Evolutionary conservation across 2,888 invertebrate genomes (phyloP), one percentile per base, ranked within the genome.

Genomic region (Pollenia labialis): DNA sequence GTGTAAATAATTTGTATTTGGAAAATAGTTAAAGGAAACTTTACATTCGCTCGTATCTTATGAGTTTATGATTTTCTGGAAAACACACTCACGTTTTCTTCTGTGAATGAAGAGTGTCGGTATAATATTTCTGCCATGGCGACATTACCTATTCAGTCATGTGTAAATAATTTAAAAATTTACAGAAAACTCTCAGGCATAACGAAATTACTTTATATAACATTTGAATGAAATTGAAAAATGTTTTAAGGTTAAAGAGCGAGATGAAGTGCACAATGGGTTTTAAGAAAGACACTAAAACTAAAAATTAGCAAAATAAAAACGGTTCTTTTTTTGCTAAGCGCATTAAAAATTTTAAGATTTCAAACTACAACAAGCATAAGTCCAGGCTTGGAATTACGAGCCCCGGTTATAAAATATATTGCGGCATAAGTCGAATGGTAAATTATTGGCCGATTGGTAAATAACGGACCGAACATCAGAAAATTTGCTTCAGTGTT

Each of bases 81-180:
- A 48, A 32, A 2, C n/a, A 58, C 7, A 68, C 52, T 44, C 40
- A 76, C 64, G 44, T 60, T n/a, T 23, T 52, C 3, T 18, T 48
- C 7, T 18, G 14, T 2, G 46, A 18, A 9, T n/a, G 9, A 18
- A 23, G 9, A 18, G n/a, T 18, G 42, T 58, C 56, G 0, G 23
- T 56, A 32, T 23, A 10, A 10, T 44, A n/a, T 40, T 44, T 23
- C 48, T 82, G n/a, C 52, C 46, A 75, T 75, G 85, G 60, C 81
- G 81, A 85, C 85, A 87, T 88, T 76, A 84, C 58, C 48, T 77
- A 88, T 85, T 81, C 83, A 87, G 72, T 82, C 87, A 87, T 87
- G 85, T 88, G 88, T 87, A 76, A 86, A 87, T 88, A 87, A 88
- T 88, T 88, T 79, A 16, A 18, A 85, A 75, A 79, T 81, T 81